These are phyloP conservation scores for Enteromius anoplus DNA, from an alignment of 2,797 vertebrate genomes.

Conservation along the genomic window DNA sequence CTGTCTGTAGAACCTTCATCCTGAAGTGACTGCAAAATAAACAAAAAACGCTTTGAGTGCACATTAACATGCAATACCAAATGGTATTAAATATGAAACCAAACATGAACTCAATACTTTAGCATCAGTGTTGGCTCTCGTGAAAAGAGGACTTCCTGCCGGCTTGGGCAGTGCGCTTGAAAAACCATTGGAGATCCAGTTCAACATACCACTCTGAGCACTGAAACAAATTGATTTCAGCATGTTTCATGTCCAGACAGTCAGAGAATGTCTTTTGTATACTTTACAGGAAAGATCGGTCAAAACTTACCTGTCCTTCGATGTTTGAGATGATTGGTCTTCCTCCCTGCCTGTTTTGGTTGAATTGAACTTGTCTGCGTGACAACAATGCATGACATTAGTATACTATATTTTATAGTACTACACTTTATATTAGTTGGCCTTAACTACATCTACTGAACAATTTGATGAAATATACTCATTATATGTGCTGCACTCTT, in stretches of 20 bases:
- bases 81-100: neutral
- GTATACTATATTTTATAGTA: neutral
- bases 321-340: constrained; percentile 57
- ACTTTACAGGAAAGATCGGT: neutral
- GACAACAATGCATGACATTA: neutral
- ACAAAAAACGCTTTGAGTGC: neutral
- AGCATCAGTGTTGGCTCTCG: constrained; percentile 62
- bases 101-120: constrained; percentile 61
- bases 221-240: constrained; percentile 40
- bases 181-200: constrained; percentile 80
- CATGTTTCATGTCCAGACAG: neutral
- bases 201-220: constrained; percentile 72
- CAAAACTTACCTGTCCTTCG: constrained; percentile 45
- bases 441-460: neutral
- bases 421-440: neutral
- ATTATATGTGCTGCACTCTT: neutral
- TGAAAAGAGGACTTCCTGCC: constrained; percentile 62
- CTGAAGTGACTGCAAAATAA: constrained; percentile 12
- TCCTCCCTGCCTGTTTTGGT: constrained; percentile 47
- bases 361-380: constrained; percentile 54
- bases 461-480: neutral
- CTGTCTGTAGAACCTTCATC: constrained; percentile 48
- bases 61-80: neutral
- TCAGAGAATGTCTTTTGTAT: neutral
- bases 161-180: constrained; percentile 75